Percentiles rank a stretch among this genome's conserved stretches.
Evolutionary conservation across 2,888 invertebrate species (phyloP).

Genomic region (Agrochola lychnidis): DNA sequence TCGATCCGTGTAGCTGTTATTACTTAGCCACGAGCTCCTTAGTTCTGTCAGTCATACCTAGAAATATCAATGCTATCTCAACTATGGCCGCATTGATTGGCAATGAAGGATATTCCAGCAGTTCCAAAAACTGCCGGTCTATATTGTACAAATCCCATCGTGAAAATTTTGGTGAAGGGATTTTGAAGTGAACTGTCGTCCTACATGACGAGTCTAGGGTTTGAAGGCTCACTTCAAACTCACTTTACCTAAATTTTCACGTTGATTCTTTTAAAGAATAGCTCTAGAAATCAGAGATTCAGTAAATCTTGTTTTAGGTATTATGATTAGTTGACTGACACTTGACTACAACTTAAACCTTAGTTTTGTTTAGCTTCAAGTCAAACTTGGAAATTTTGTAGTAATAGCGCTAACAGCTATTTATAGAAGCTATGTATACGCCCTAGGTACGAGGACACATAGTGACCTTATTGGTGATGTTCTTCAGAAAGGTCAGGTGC

Average conservation of each 20-base stretch:
- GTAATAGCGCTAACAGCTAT: not conserved
- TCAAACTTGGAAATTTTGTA: not conserved
- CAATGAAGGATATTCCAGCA: not conserved
- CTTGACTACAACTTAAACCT: not conserved
- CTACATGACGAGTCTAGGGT: not conserved
- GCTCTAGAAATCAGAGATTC: not conserved
- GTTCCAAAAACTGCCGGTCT: not conserved
- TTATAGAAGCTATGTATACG: not conserved
- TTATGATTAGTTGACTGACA: not conserved
- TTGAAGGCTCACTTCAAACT: not conserved
- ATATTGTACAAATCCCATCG: too few species aligned
- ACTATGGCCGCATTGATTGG: not conserved
- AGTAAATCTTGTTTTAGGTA: not conserved
- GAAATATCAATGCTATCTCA: not conserved
- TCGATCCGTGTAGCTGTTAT: too few species aligned
- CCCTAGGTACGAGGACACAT: too few species aligned
- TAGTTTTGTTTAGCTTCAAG: not conserved
- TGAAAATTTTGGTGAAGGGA: not conserved
- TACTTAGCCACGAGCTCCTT: too few species aligned
- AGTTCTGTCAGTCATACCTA: not conserved
- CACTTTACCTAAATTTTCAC: not conserved
- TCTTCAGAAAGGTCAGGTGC: too few species aligned
- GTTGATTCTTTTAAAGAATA: not conserved
- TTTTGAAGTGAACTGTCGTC: not conserved
- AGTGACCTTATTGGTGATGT: too few species aligned